These are phyloP conservation scores for Taenaris catops DNA, from an alignment of 2,888 invertebrate species.

Conservation along the genomic window DNA sequence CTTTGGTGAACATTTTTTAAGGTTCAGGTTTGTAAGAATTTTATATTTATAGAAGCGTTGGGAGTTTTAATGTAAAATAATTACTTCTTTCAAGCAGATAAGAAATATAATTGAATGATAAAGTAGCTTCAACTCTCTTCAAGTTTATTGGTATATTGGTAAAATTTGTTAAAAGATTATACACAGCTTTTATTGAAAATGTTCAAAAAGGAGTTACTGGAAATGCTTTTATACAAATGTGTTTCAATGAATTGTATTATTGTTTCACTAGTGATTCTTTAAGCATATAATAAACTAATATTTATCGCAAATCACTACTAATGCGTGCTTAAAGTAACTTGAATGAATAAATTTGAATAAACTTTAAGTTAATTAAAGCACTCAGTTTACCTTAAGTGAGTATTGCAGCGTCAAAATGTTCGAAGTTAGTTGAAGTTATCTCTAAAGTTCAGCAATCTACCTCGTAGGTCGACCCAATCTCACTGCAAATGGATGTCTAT, in stretches of 20 bases:
- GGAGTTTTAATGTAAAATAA: too few relatives aligned
- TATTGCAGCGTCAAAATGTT: slow-evolving; percentile 73
- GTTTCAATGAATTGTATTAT: too few relatives aligned
- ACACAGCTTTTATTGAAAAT: neutral
- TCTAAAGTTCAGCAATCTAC: slow-evolving; percentile 71
- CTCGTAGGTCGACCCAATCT: slow-evolving; percentile 68
- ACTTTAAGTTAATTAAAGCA: slow-evolving; percentile 67
- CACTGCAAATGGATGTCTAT: slow-evolving; percentile 68
- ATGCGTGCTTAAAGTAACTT: too few relatives aligned
- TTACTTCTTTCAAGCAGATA: too few relatives aligned
- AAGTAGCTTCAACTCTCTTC: neutral
- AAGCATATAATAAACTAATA: too few relatives aligned
- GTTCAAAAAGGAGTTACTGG: too few relatives aligned
- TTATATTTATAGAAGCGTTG: neutral
- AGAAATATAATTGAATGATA: neutral
- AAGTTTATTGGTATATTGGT: neutral
- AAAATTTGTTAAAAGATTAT: too few relatives aligned
- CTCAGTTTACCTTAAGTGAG: slow-evolving; percentile 71
- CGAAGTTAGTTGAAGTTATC: slow-evolving; percentile 72
- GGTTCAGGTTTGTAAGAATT: neutral
- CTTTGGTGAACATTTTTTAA: slow-evolving; percentile 7
- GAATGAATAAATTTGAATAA: too few relatives aligned
- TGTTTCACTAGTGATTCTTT: too few relatives aligned
- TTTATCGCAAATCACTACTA: too few relatives aligned
- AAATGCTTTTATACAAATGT: too few relatives aligned